A percentile compares a stretch with the other conserved stretches of the same genome.
These are phyloP conservation scores for Triplophysa bombifrons DNA, from an alignment of 2,797 vertebrate species.

Conservation along the genomic window DNA sequence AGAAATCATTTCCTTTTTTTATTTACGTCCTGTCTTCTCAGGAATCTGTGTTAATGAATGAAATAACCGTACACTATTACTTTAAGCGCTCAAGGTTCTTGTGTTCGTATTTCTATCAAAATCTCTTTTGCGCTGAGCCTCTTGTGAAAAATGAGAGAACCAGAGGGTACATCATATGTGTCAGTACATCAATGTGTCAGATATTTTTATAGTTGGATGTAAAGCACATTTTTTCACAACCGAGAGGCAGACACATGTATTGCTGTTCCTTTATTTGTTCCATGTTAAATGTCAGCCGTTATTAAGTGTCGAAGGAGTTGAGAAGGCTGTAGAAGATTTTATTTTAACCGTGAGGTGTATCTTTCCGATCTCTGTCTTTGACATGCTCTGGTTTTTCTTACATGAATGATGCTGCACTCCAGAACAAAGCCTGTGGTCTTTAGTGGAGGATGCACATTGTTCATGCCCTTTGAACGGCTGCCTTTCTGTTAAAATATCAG, in stretches of 20 bases:
- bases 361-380: conserved; percentile 27
- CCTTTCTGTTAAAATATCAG: conserved; percentile 35
- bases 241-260: conserved; percentile 39
- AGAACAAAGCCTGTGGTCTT: not conserved
- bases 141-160: conserved; percentile 38
- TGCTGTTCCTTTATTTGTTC: conserved; percentile 59
- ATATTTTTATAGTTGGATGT: conserved; percentile 45
- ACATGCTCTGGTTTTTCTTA: conserved; percentile 20
- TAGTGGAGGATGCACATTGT: conserved; percentile 11
- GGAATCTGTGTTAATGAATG: conserved; percentile 11
- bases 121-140: conserved; percentile 28
- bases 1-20: not conserved
- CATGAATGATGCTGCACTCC: conserved; percentile 13
- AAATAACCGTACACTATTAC: not conserved
- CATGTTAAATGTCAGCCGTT: conserved; percentile 32
- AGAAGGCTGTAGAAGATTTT: conserved; percentile 26
- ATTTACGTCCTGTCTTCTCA: not conserved
- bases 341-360: conserved; percentile 29
- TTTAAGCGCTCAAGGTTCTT: conserved; percentile 41
- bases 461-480: conserved; percentile 31
- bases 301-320: conserved; percentile 25
- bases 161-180: conserved; percentile 11
- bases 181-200: conserved; percentile 20
- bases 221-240: conserved; percentile 57
- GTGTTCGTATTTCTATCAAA: conserved; percentile 30